A percentile compares a stretch with the other conserved stretches of the same genome.
These are phyloP conservation scores for human DNA, from an alignment of 2,113 vertebrate species.

Conservation along the genomic window GRCh38 chr15:85373501-85374000, in stretches of 20 bases:
- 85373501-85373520: conserved; percentile 38
- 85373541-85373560: not conserved
- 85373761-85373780: not conserved
- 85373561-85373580: not conserved
- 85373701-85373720: not conserved
- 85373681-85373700: not conserved
- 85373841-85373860: not conserved
- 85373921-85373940: conserved; percentile 15
- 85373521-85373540: not conserved
- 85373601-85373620: not conserved
- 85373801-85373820: not conserved
- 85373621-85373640: not conserved
- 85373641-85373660: not conserved
- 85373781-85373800: not conserved
- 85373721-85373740: not conserved
- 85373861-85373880: conserved; percentile 28
- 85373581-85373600: not conserved
- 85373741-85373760: not conserved
- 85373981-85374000: conserved; percentile 44
- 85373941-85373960: conserved; percentile 47
- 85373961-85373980: conserved; percentile 17
- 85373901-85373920: not conserved
- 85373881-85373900: not conserved
- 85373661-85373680: not conserved
- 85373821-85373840: not conserved